phyloP scores from a whole-genome alignment of 2,113 vertebrate genomes.

The Myrmecophaga tridactyla region DNA sequence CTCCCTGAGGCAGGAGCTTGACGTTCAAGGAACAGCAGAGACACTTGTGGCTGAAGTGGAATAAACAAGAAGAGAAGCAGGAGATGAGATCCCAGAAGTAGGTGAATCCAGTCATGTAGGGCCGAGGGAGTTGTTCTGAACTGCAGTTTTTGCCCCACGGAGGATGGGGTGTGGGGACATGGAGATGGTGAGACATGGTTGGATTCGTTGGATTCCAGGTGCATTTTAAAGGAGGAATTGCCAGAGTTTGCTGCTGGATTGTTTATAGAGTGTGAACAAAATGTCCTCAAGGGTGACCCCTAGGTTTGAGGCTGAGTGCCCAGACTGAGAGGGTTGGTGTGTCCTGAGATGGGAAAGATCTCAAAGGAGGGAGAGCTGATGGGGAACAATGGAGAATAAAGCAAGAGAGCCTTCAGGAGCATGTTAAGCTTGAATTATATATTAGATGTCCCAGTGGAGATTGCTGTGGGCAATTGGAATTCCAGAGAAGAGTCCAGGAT shows the following conservation, averaged over 20 bases:
- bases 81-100: background rate
- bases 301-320: background rate
- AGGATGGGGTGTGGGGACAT: background rate
- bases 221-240: no score
- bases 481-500: background rate
- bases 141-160: background rate
- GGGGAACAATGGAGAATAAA: fast-evolving
- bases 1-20: background rate
- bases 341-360: background rate
- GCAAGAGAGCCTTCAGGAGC: background rate
- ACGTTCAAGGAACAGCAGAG: background rate
- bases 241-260: background rate
- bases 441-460: no score
- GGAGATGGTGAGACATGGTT: no score
- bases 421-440: fast-evolving
- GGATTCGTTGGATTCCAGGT: background rate
- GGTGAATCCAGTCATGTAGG: background rate
- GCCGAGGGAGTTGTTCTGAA: background rate
- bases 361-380: background rate
- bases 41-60: background rate
- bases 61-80: no score
- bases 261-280: no score
- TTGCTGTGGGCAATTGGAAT: no score
- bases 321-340: no score
- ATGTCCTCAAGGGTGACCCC: background rate